These are phyloP conservation scores for Nothura maculosa DNA, from an alignment of 2,797 vertebrate species.

Conservation along the genomic window DNA sequence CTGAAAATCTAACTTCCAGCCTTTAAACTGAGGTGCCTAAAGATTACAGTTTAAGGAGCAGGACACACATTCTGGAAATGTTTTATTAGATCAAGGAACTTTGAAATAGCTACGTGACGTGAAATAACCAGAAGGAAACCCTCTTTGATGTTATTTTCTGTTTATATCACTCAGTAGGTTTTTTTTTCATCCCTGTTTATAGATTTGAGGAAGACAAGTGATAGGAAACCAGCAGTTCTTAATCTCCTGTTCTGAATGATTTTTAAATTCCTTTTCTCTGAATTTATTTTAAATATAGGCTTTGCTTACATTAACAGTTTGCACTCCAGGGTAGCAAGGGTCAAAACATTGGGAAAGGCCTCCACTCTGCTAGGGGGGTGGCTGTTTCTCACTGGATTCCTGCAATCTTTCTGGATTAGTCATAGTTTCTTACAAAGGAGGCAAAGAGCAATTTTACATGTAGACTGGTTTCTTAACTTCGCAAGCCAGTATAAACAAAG, in stretches of 20 bases:
- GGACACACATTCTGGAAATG: rapidly evolving
- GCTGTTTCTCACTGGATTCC: neutral
- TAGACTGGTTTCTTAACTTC: neutral
- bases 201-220: neutral
- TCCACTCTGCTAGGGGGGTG: rapidly evolving
- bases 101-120: neutral
- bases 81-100: neutral
- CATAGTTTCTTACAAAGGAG: neutral
- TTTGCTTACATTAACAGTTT: neutral
- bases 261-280: neutral
- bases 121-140: neutral
- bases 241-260: neutral
- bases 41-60: neutral
- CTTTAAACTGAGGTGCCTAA: neutral
- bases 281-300: neutral
- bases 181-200: neutral
- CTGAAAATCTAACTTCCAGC: neutral
- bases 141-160: rapidly evolving
- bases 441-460: neutral
- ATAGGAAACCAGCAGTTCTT: neutral
- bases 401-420: neutral
- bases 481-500: neutral
- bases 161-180: neutral
- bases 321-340: neutral
- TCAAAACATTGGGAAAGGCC: neutral